A percentile compares a stretch with the other conserved stretches of the same genome.
phyloP scores from a whole-genome alignment of 2,888 invertebrate species.

The Eupeodes latifasciatus region DNA sequence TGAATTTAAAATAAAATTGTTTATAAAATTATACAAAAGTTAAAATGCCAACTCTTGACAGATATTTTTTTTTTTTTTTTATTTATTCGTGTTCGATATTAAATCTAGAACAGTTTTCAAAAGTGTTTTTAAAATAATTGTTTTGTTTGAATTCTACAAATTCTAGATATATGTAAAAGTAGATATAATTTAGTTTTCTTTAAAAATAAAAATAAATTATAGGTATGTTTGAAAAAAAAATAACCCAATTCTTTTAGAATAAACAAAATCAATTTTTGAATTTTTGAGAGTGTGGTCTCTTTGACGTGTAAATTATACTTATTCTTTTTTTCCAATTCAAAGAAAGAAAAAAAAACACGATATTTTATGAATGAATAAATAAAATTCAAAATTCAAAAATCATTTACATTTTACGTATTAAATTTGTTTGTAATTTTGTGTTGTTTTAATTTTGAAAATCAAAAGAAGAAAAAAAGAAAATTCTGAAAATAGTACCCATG shows the following conservation, averaged over 20 bases:
- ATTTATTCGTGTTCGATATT: not conserved
- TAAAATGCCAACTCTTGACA: not conserved
- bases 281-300: constrained; percentile 12
- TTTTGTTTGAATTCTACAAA: not conserved
- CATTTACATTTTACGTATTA: not conserved
- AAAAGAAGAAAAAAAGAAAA: not conserved
- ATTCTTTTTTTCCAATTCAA: constrained; percentile 40
- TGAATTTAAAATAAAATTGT: not conserved
- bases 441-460: no score
- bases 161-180: not conserved
- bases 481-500: not conserved
- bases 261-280: constrained; percentile 59
- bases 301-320: constrained; percentile 57
- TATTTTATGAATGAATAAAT: not conserved
- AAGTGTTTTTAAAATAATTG: not conserved
- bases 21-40: not conserved
- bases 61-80: not conserved
- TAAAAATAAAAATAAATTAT: constrained; percentile 19
- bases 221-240: constrained; percentile 7
- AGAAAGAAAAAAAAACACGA: not conserved
- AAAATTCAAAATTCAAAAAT: constrained; percentile 23
- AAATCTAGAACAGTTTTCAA: not conserved
- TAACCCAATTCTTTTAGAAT: constrained; percentile 41
- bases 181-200: not conserved
- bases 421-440: not conserved